A percentile compares a stretch with the other conserved stretches of the same genome.
Conservation (phyloP, 53 echinoderm and acorn worm species). For the Crossaster papposus region DNA sequence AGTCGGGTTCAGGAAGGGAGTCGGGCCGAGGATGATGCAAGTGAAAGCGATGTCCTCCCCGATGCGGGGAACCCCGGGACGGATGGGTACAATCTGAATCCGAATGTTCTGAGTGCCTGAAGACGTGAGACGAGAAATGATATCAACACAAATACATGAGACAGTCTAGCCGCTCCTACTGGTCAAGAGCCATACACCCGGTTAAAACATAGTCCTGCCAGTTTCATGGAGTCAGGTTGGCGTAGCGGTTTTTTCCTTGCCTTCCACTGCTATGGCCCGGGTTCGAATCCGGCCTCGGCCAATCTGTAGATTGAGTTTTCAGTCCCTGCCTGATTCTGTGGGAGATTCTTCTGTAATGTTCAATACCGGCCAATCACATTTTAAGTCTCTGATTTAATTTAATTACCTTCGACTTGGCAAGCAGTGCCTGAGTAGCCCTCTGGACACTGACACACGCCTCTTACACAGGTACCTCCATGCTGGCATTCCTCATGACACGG, state of each 20-base stretch:
- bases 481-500: constrained; percentile 69
- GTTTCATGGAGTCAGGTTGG: too few relatives aligned
- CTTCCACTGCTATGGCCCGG: too few relatives aligned
- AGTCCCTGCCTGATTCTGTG: too few relatives aligned
- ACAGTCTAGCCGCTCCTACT: too few relatives aligned
- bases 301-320: too few relatives aligned
- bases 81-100: constrained; percentile 72
- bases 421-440: constrained; percentile 63
- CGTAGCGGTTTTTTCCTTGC: too few relatives aligned
- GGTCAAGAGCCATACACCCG: too few relatives aligned
- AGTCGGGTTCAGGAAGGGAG: constrained; percentile 67
- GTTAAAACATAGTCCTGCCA: too few relatives aligned
- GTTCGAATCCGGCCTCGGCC: too few relatives aligned
- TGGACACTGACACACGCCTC: constrained; percentile 75
- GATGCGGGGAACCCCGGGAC: constrained; percentile 47
- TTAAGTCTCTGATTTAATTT: neutral
- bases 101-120: constrained; percentile 62
- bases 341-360: too few relatives aligned
- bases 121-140: neutral
- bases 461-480: constrained; percentile 79
- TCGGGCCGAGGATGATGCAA: constrained; percentile 72
- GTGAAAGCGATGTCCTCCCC: constrained; percentile 70
- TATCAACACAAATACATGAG: neutral
- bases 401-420: constrained; percentile 73
- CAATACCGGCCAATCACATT: too few relatives aligned